Conservation (phyloP, 2,113 vertebrate species). For the Elanus axillaris region DNA sequence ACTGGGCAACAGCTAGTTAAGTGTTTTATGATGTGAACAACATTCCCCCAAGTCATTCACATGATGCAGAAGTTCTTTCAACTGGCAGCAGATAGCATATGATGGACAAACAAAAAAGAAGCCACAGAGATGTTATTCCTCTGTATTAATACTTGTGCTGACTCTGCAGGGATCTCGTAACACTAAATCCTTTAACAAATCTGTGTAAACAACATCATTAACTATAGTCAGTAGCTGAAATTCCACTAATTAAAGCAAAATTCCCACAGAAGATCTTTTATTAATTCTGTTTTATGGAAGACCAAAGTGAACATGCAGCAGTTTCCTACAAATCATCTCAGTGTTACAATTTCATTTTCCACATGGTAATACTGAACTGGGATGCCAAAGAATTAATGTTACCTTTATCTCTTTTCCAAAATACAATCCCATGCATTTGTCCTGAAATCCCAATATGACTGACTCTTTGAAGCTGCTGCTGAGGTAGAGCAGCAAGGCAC, state of each 20-base stretch:
- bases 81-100: background rate
- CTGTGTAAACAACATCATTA: background rate
- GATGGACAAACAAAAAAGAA: background rate
- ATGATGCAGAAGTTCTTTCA: background rate
- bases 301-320: background rate
- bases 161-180: background rate
- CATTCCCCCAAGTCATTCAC: background rate
- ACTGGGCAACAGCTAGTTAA: background rate
- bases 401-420: slow-evolving; percentile 88
- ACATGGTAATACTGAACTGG: background rate
- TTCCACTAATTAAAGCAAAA: background rate
- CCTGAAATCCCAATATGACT: slow-evolving; percentile 83
- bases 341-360: background rate
- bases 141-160: background rate
- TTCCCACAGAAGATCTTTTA: background rate
- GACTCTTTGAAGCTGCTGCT: slow-evolving; percentile 77
- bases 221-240: background rate
- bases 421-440: slow-evolving; percentile 96
- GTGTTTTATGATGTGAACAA: background rate
- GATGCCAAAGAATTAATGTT: background rate
- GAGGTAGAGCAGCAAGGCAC: slow-evolving; percentile 81
- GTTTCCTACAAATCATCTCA: background rate
- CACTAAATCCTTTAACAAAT: background rate
- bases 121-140: background rate
- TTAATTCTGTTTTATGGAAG: background rate